These are phyloP conservation scores for Holcopasites calliopsidis DNA, from an alignment of 1,140 invertebrate species.

Conservation along the genomic window DNA sequence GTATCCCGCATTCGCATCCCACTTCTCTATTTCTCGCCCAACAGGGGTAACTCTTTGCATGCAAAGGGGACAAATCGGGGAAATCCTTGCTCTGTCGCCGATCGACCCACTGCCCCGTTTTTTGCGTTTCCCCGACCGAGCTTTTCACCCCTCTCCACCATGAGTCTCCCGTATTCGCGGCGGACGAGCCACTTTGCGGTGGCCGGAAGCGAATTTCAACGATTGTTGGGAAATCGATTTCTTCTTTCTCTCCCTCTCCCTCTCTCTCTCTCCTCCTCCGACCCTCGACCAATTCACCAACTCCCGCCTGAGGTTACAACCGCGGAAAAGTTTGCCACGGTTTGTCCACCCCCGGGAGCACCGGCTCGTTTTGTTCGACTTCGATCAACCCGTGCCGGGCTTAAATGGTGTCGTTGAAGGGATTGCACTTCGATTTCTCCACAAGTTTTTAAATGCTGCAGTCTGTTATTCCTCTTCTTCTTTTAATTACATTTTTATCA, in stretches of 20 bases:
- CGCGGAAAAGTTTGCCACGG: constrained; percentile 1
- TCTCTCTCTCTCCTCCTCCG: neutral
- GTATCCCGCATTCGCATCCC: too few species aligned
- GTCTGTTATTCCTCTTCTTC: neutral
- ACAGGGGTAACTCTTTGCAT: too few species aligned
- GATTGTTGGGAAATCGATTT: constrained; percentile 66
- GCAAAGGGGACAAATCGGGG: neutral
- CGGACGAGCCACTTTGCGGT: constrained; percentile 56
- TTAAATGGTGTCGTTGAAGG: neutral
- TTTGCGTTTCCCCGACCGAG: constrained; percentile 3
- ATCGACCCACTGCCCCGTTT: constrained; percentile 34
- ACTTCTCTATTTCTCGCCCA: too few species aligned
- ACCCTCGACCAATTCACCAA: neutral
- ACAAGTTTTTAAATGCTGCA: too few species aligned
- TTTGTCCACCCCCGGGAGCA: constrained; percentile 3
- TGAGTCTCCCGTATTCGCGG: neutral
- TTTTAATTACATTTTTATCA: neutral
- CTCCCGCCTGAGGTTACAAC: neutral
- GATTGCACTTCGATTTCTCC: neutral
- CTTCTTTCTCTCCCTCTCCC: constrained; percentile 40
- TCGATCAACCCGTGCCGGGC: neutral
- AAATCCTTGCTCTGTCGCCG: neutral
- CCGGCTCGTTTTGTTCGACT: neutral
- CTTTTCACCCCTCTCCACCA: neutral
- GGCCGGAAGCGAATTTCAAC: constrained; percentile 63